Evolutionary conservation across 2,888 invertebrate genomes (phyloP).

Genomic region (Hypercompe scribonia): DNA sequence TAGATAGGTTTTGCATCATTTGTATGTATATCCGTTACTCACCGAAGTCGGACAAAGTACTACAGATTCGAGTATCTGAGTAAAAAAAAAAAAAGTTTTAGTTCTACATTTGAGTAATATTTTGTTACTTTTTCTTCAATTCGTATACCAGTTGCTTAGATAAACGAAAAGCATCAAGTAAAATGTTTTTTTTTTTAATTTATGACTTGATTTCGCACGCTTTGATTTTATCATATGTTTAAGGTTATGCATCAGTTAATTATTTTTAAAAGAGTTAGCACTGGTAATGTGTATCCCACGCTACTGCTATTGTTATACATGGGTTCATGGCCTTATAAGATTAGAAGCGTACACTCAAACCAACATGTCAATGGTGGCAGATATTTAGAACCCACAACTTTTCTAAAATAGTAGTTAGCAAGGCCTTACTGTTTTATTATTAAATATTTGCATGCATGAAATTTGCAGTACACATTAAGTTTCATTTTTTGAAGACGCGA

Average conservation of each 20-base stretch:
- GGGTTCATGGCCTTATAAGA: background rate
- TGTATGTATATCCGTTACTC: background rate
- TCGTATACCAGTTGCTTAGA: background rate
- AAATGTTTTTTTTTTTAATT: background rate
- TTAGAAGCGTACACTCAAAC: background rate
- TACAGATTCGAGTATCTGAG: background rate
- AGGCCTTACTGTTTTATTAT: background rate
- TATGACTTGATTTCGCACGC: background rate
- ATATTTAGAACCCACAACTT: background rate
- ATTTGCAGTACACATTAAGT: background rate
- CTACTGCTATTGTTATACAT: background rate
- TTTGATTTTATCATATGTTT: background rate
- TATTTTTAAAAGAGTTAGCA: background rate
- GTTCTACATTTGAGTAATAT: background rate
- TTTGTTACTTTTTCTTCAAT: background rate
- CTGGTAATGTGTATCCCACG: background rate
- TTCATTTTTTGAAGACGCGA: background rate
- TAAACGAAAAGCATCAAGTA: background rate
- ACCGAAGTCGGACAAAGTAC: background rate
- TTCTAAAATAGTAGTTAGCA: background rate
- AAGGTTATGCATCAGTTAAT: background rate
- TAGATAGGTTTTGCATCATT: background rate
- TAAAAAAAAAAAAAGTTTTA: background rate
- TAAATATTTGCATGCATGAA: background rate
- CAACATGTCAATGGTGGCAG: background rate